Percentiles rank a stretch among this genome's conserved stretches.
Evolutionary conservation across 2,888 invertebrate genomes (phyloP).

Genomic region (Coenonympha arcania): DNA sequence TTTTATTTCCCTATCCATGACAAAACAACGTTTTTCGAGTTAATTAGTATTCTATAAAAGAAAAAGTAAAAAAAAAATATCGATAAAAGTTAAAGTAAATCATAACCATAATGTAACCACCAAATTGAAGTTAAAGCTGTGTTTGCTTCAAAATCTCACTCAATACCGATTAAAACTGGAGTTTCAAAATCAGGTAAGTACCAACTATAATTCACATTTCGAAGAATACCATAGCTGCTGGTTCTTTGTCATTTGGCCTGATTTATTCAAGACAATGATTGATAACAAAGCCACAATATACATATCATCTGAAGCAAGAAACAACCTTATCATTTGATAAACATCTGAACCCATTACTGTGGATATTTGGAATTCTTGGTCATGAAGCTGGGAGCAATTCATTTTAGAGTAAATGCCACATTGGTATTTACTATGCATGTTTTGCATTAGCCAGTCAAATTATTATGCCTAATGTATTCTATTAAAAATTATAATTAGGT

Average conservation of each 20-base stretch:
- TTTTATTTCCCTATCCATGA: too few species aligned
- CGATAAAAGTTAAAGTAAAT: too few species aligned
- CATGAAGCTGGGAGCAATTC: conserved; percentile 17
- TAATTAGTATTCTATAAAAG: too few species aligned
- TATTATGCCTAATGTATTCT: background rate
- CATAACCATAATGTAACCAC: background rate
- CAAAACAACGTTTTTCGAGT: too few species aligned
- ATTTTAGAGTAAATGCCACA: conserved; percentile 23
- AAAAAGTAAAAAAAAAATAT: background rate
- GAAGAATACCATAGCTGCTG: background rate
- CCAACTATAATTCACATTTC: background rate
- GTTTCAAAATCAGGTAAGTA: too few species aligned
- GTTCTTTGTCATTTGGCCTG: background rate
- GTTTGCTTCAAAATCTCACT: too few species aligned
- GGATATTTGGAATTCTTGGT: conserved; percentile 24
- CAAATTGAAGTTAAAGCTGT: too few species aligned
- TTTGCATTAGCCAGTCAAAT: conserved; percentile 20
- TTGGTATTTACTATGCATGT: conserved; percentile 24
- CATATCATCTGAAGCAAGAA: conserved; percentile 9
- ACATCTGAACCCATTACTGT: conserved; percentile 22
- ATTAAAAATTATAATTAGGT: too few species aligned
- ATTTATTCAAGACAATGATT: conserved; percentile 6
- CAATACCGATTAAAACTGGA: too few species aligned
- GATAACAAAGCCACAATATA: conserved; percentile 15
- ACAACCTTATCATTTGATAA: conserved; percentile 23